Conservation (phyloP, 2,888 invertebrate genomes). For the Latheticus oryzae region DNA sequence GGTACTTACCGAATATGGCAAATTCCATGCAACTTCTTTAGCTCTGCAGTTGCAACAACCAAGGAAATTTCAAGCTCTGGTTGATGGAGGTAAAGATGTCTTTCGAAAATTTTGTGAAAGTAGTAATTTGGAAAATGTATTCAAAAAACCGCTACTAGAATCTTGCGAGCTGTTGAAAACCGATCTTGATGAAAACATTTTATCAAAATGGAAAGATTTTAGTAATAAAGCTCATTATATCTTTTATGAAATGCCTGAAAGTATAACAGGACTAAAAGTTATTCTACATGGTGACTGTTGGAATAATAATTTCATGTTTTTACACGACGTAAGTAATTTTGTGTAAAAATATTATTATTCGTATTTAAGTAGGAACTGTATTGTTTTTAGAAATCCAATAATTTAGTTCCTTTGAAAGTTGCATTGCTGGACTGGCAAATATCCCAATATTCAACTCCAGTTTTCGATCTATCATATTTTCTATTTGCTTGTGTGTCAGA, state of each 20-base stretch:
- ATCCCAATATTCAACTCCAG: constrained; percentile 10
- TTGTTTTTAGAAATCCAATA: constrained; percentile 4
- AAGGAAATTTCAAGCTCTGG: constrained; percentile 23
- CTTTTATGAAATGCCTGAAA: constrained; percentile 9
- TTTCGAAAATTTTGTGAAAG: neutral
- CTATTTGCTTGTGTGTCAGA: constrained; percentile 7
- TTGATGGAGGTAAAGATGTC: neutral
- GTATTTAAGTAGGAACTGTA: neutral
- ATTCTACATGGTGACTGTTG: constrained; percentile 42
- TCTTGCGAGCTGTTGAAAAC: constrained; percentile 2
- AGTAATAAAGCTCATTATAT: constrained; percentile 7
- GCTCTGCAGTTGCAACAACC: constrained; percentile 28
- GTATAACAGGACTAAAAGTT: constrained; percentile 11
- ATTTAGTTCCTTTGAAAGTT: constrained; percentile 12
- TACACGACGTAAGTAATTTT: neutral
- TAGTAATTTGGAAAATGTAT: neutral
- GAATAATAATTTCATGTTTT: constrained; percentile 41
- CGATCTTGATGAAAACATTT: neutral
- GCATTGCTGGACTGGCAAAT: constrained; percentile 40
- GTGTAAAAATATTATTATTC: neutral
- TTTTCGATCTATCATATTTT: constrained; percentile 34
- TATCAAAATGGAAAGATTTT: constrained; percentile 8
- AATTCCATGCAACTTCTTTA: constrained; percentile 36
- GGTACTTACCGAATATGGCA: constrained; percentile 34
- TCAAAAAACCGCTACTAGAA: neutral